Base-by-base conservation (phyloP, 2,888 invertebrate genomes). In the Agriopis leucophaearia region DNA sequence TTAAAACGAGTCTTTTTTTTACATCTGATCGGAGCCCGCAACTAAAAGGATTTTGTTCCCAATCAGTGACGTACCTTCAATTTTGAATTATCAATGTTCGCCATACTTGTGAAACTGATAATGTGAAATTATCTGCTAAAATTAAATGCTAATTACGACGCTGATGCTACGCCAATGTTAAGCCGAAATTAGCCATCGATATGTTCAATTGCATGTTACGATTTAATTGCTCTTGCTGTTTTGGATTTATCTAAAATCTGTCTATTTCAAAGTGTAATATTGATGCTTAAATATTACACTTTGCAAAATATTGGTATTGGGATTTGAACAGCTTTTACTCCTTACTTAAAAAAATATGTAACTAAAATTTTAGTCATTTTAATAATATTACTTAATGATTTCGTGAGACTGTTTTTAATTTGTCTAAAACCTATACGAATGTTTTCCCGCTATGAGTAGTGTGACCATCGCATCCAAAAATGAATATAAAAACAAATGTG, bases 71-170 rank as follows among this genome's bases (percentile, higher is more conserved):
- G 56, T 63, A 50, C 44, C 42, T 64, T 13, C 6, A n/a, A 18
- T 38, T 57, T 38, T 52, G 9, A n/a, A 45, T 40, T 0, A 56
- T 27, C 50, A 40, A 56, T 55, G 42, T 36, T 61, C 78, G 76
- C 74, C 78, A 77, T 80, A 84, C 85, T 86, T 86, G 87, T 82
- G 80, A 85, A 85, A 85, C 85, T 79, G 88, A 89, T 88, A 86
- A 87, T 87, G 79, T 81, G 76, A 76, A 77, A 65, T 72, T 67
- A 70, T 71, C 65, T 69, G 60, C 27, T 62, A 50, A 42, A 48
- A 54, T 52, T 60, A 64, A 56, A 71, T 71, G 67, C 67, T 70
- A 68, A 73, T 73, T 69, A 64, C 66, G 59, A 40, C 27, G 55
- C 50, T 50, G 44, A 52, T 60, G 18, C 12, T 45, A 63, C 38